Conservation (phyloP, 2,797 vertebrate genomes). For the Thripadectes ignobilis region DNA sequence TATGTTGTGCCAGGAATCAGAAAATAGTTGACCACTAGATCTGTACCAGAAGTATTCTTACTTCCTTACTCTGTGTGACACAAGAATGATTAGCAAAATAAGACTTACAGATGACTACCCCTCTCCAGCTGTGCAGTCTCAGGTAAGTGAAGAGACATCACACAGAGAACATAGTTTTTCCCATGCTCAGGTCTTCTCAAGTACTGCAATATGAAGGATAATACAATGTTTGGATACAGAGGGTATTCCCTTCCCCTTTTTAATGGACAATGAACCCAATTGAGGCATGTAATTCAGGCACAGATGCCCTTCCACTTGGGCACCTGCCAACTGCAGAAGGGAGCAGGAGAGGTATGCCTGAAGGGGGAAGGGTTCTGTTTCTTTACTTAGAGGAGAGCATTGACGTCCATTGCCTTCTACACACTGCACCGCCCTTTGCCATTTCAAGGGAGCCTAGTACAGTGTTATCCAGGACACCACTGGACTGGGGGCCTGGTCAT, state of each 20-base stretch:
- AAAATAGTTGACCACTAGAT: not conserved
- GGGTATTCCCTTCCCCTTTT: not conserved
- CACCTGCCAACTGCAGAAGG: not conserved
- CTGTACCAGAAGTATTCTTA: not conserved
- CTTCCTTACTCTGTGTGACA: not conserved
- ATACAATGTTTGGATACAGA: not conserved
- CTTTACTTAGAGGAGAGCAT: not conserved
- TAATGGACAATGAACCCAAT: not conserved
- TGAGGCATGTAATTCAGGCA: not conserved
- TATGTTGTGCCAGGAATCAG: not conserved
- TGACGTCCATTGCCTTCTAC: not conserved
- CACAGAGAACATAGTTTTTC: not conserved
- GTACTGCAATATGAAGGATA: not conserved
- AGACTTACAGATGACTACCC: not conserved
- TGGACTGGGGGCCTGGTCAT: not conserved
- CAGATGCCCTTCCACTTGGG: not conserved
- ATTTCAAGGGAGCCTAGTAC: accelerated
- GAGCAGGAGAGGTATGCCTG: not conserved
- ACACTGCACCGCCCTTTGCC: not conserved
- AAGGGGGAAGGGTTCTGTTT: not conserved
- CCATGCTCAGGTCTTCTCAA: not conserved
- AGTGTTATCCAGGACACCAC: not conserved
- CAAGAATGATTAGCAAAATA: not conserved
- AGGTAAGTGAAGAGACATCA: not conserved
- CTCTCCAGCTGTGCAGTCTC: not conserved